phyloP scores from a whole-genome alignment of 2,113 vertebrate species.

The Rhea americana region DNA sequence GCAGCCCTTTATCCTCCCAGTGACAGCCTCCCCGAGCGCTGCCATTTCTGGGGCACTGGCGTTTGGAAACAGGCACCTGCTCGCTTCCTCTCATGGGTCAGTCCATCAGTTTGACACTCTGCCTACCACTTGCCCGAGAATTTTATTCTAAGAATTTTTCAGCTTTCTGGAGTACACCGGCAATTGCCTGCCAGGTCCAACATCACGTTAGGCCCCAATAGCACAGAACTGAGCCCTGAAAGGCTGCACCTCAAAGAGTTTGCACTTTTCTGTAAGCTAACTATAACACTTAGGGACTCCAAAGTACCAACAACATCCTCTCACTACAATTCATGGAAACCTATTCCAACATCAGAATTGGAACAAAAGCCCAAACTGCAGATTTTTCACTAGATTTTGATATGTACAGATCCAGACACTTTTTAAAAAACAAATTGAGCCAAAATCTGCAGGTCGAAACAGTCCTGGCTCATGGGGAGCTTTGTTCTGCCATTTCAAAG shows the following conservation, averaged over 20 bases:
- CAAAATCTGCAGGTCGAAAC: not conserved
- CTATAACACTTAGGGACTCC: not conserved
- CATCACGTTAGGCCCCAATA: not conserved
- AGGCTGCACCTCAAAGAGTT: not conserved
- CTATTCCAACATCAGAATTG: not conserved
- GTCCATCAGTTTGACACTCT: not conserved
- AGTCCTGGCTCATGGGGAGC: no score
- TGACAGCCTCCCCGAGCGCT: not conserved
- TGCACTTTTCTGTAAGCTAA: not conserved
- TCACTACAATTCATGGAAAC: not conserved
- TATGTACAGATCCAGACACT: no score
- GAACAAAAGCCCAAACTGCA: not conserved
- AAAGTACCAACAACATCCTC: not conserved
- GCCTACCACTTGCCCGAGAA: not conserved
- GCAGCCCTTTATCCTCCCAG: not conserved
- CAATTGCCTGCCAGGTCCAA: not conserved
- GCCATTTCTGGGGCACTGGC: not conserved
- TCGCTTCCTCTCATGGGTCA: not conserved
- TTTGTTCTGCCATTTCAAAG: not conserved
- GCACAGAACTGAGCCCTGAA: not conserved
- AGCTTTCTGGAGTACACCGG: not conserved
- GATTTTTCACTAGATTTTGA: not conserved
- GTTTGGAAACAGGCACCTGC: constrained; percentile 44
- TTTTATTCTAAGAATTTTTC: not conserved
- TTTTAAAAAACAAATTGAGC: not conserved